A percentile compares a stretch with the other conserved stretches of the same genome.
Conservation (phyloP, 2,797 vertebrate genomes). For the Gouania willdenowi region DNA sequence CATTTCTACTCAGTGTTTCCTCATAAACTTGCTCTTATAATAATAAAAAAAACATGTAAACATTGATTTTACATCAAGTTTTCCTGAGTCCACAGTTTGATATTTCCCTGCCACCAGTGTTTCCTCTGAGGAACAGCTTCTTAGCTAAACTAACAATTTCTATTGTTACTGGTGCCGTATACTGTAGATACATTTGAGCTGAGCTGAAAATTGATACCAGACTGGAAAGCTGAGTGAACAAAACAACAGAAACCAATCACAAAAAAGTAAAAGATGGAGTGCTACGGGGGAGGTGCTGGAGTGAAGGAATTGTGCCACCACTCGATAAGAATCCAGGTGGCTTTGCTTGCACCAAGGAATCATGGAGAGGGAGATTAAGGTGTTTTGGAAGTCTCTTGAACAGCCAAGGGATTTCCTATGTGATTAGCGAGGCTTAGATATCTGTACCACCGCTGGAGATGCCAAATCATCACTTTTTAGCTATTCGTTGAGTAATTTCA, state of each 20-base stretch:
- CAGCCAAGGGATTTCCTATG: conserved; percentile 28
- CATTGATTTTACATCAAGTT: too few relatives aligned
- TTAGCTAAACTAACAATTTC: background rate
- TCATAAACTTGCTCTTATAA: too few relatives aligned
- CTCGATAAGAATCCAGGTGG: conserved; percentile 29
- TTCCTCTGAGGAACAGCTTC: too few relatives aligned
- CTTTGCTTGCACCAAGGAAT: conserved; percentile 31
- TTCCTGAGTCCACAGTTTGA: too few relatives aligned
- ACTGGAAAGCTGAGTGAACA: conserved; percentile 19
- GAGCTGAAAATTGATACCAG: too few relatives aligned
- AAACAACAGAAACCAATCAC: conserved; percentile 1
- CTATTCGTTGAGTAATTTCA: conserved; percentile 23
- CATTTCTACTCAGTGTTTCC: too few relatives aligned
- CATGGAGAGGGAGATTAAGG: conserved; percentile 45
- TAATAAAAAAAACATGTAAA: too few relatives aligned
- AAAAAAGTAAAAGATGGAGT: background rate
- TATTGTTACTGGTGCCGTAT: background rate
- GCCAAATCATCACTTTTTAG: conserved; percentile 46
- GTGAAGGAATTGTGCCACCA: background rate
- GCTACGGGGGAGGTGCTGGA: background rate
- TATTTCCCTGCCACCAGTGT: too few relatives aligned
- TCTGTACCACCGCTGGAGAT: conserved; percentile 26
- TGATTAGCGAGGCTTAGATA: conserved; percentile 41
- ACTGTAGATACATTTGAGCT: too few relatives aligned
- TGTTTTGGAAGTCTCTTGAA: conserved; percentile 25